phyloP scores from a whole-genome alignment of 2,113 vertebrate genomes.

The Ailurus styani region DNA sequence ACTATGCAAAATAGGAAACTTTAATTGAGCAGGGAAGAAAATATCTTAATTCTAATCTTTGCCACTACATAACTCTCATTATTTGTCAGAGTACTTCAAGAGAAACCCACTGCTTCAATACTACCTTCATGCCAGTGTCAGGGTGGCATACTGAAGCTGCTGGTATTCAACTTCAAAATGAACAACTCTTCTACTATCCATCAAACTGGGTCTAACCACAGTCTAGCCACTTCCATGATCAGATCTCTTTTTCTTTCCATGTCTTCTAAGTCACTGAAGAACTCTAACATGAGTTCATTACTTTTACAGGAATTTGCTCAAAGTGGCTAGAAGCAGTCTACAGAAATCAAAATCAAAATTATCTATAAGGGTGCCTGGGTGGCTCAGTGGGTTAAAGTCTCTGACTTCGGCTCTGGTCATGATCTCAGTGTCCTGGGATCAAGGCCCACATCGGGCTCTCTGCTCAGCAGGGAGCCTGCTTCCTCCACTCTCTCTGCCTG shows the following conservation, averaged over 20 bases:
- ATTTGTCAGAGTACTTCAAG: background rate
- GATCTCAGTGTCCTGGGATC: no score
- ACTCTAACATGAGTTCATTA: background rate
- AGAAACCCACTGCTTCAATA: background rate
- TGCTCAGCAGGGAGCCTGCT: no score
- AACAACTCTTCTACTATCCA: background rate
- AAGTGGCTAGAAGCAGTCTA: background rate
- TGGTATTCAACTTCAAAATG: background rate
- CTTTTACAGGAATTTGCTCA: background rate
- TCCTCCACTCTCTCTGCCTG: no score
- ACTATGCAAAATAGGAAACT: background rate
- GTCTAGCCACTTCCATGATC: background rate
- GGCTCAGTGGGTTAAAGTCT: no score
- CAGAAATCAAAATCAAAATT: background rate
- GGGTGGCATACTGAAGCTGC: background rate
- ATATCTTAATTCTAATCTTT: background rate
- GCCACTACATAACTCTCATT: background rate
- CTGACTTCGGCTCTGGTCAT: no score
- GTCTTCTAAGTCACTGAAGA: background rate
- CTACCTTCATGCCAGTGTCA: background rate
- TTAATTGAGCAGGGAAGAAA: background rate
- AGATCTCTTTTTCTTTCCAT: background rate
- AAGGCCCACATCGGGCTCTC: no score
- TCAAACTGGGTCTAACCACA: background rate
- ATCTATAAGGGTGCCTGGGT: no score